phyloP scores from a whole-genome alignment of 2,797 vertebrate species.

The Intellagama lesueurii region DNA sequence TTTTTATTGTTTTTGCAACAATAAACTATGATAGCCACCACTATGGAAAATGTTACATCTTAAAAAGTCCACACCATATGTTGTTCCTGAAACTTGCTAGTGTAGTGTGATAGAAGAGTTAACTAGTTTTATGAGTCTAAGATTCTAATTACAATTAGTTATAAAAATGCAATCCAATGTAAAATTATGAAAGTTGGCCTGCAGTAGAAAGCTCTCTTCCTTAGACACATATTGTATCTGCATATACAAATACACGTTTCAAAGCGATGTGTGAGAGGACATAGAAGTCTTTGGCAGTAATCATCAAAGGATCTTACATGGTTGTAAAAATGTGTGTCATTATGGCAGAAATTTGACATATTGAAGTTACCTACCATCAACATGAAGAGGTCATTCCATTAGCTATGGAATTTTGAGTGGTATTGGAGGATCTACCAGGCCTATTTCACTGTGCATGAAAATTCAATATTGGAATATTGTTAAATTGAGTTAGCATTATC shows the following conservation, averaged over 20 bases:
- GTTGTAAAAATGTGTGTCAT: conserved; percentile 48
- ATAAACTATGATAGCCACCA: not conserved
- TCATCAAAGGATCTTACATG: conserved; percentile 48
- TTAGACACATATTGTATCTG: conserved; percentile 41
- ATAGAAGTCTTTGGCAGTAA: conserved; percentile 51
- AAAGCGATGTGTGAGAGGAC: conserved; percentile 48
- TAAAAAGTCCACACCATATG: not conserved
- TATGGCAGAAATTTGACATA: conserved; percentile 64
- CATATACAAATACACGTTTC: conserved; percentile 40
- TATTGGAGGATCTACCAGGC: conserved; percentile 67
- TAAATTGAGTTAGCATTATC: conserved; percentile 84
- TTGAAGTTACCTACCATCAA: conserved; percentile 62
- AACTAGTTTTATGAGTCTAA: not conserved
- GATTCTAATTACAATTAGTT: conserved; percentile 21
- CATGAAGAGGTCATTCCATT: conserved; percentile 72
- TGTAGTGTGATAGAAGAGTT: not conserved
- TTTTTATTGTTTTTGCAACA: not conserved
- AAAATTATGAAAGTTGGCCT: not conserved
- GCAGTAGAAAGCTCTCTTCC: not conserved
- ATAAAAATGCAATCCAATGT: not conserved
- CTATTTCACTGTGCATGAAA: conserved; percentile 75
- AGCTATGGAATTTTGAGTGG: conserved; percentile 72
- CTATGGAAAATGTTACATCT: not conserved
- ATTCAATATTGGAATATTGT: conserved; percentile 81
- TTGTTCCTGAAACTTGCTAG: not conserved